Percentiles rank a stretch among this genome's conserved stretches.
These are phyloP conservation scores for Lampris incognitus DNA, from an alignment of 2,113 vertebrate species.

Conservation along the genomic window DNA sequence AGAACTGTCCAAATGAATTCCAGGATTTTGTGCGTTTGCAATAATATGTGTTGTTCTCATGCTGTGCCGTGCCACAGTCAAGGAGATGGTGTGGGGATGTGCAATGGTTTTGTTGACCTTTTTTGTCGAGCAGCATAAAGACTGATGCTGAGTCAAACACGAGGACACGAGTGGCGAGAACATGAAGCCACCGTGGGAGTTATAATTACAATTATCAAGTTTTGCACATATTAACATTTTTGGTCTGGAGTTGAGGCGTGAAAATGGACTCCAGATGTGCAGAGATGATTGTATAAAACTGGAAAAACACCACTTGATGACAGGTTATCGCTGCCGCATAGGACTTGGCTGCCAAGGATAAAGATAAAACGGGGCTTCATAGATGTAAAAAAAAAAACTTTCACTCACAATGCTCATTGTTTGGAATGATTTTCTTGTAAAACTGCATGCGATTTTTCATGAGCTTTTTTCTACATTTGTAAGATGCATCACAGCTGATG, in stretches of 20 bases:
- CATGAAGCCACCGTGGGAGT: background rate
- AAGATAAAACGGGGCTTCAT: conserved; percentile 24
- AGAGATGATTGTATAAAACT: background rate
- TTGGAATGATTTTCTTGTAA: conserved; percentile 17
- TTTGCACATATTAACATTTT: background rate
- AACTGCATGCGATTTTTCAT: conserved; percentile 27
- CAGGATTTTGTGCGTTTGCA: background rate
- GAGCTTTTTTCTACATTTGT: conserved; percentile 21
- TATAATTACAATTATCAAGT: no score
- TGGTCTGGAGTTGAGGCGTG: background rate
- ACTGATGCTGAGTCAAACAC: background rate
- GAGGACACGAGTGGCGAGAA: background rate
- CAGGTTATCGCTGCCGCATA: background rate
- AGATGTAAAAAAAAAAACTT: conserved; percentile 3
- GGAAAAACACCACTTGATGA: background rate
- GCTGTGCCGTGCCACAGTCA: conserved; percentile 8
- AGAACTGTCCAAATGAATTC: conserved; percentile 2
- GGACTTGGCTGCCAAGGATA: conserved; percentile 41
- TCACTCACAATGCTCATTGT: background rate
- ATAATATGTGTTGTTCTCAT: conserved; percentile 5
- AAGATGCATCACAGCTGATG: conserved; percentile 16
- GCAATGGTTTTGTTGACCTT: conserved; percentile 56
- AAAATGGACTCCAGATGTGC: conserved; percentile 2
- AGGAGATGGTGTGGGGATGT: conserved; percentile 51
- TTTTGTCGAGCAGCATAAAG: conserved; percentile 3